phyloP scores from a whole-genome alignment of 2,888 invertebrate species.

The Dynastes hyllus region DNA sequence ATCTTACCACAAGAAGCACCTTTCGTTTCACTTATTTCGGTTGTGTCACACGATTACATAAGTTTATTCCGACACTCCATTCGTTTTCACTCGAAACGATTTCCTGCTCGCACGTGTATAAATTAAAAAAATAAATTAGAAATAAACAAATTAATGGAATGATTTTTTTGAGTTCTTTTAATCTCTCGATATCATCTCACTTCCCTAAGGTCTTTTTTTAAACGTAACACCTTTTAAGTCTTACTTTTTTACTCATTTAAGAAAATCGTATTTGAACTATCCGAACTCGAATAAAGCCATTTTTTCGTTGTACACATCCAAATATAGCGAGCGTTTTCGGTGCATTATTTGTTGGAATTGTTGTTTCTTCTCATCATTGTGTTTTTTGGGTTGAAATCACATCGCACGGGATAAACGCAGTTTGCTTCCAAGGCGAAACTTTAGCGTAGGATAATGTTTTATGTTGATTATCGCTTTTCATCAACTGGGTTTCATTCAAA shows the following conservation, averaged over 20 bases:
- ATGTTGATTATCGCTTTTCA: background rate
- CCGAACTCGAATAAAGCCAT: conserved; percentile 72
- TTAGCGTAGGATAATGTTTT: conserved; percentile 2
- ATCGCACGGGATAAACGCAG: conserved; percentile 24
- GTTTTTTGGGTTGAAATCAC: conserved; percentile 35
- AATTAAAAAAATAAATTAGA: conserved; percentile 41
- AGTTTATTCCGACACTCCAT: conserved; percentile 30
- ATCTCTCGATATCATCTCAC: conserved; percentile 42
- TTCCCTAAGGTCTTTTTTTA: conserved; percentile 3
- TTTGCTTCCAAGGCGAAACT: conserved; percentile 1
- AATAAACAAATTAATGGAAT: conserved; percentile 40
- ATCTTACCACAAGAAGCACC: conserved; percentile 62
- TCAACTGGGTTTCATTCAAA: conserved; percentile 55
- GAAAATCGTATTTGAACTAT: conserved; percentile 57
- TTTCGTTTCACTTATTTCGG: conserved; percentile 38
- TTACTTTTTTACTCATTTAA: conserved; percentile 37
- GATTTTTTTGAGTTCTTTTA: conserved; percentile 29
- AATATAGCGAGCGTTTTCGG: conserved; percentile 37
- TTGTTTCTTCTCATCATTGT: conserved; percentile 48
- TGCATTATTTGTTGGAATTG: conserved; percentile 41
- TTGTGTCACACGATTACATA: conserved; percentile 15
- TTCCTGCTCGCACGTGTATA: conserved; percentile 13
- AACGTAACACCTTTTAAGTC: conserved; percentile 52
- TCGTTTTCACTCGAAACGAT: background rate
- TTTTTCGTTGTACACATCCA: conserved; percentile 60